Base-by-base conservation (phyloP, 1,140 invertebrate species). In the Phortica variegata region DNA sequence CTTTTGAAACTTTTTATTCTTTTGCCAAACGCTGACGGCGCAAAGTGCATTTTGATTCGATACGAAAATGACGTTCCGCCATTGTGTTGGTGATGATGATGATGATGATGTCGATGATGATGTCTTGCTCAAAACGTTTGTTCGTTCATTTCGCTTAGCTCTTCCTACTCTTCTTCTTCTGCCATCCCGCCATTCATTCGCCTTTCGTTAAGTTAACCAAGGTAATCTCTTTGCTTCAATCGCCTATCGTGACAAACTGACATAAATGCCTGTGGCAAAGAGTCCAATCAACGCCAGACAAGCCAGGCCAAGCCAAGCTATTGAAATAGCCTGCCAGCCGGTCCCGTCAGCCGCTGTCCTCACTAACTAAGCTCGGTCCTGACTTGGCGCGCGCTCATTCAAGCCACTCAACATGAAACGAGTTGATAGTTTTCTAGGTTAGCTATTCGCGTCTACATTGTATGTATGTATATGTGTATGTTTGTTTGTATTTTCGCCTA, bases 231-330 rank as follows among this genome's bases (percentile, higher is more conserved):
- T 51, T 62, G 63, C 63, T 68, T 63, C 63, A 56, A 68, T 68
- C 63, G 63, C 63, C 63, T 68, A 63, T 68, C 63, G 63, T 68
- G 63, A 68, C 63, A 68, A 68, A 68, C 63, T 68, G 63, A 63
- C 63, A 68, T 68, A 68, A 68, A 68, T 68, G 63, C 47, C 63
- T 60, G 56, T 41, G 54, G 63, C 43, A 44, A 32, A 38, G 49
- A 62, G 63, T 68, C 63, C 63, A 68, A 68, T 68, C 63, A 68
- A 68, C 63, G 63, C 63, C 63, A 60, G 63, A 63, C 62, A 60
- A 69, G 63, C 8, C 32, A 34, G 4, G 4, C 32, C 57, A 52
- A 53, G n/a, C n/a, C n/a, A n/a, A n/a, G n/a, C n/a, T n/a, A n/a
- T n/a, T n/a, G n/a, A n/a, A n/a, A n/a, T n/a, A n/a, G n/a, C n/a